A percentile compares a stretch with the other conserved stretches of the same genome.
These are phyloP conservation scores for Lucifuga dentata DNA, from an alignment of 2,113 vertebrate genomes.

Conservation along the genomic window DNA sequence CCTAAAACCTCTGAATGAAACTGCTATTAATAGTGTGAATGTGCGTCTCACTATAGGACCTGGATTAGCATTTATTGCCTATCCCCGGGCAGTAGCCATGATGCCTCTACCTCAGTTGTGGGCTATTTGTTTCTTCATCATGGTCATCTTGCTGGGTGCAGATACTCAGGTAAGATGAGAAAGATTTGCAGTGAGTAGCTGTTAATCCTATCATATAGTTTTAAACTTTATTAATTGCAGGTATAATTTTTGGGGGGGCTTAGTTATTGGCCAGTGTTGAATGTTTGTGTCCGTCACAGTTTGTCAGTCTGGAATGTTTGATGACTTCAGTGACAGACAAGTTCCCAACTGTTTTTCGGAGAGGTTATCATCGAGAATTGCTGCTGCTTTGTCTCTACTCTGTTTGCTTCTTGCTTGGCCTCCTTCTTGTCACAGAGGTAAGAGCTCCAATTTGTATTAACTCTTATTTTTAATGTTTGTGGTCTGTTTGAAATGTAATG, in stretches of 20 bases:
- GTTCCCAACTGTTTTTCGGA: slow-evolving; percentile 86
- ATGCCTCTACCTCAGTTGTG: slow-evolving; percentile 81
- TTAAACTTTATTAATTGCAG: neutral
- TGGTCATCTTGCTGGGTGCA: slow-evolving; percentile 92
- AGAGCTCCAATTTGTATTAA: slow-evolving; percentile 26
- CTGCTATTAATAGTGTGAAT: slow-evolving; percentile 3
- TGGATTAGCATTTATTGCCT: slow-evolving; percentile 80
- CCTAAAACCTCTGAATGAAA: neutral
- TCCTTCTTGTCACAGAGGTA: slow-evolving; percentile 91
- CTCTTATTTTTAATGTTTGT: neutral
- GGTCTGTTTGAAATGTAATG: neutral
- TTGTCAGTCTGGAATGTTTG: slow-evolving; percentile 92
- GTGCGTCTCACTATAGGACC: slow-evolving; percentile 65
- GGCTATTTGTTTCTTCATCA: slow-evolving; percentile 83
- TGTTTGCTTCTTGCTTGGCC: slow-evolving; percentile 87
- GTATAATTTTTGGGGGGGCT: neutral
- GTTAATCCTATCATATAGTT: neutral
- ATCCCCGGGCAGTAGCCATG: slow-evolving; percentile 80
- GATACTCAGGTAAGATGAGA: slow-evolving; percentile 77
- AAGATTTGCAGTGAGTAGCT: neutral
- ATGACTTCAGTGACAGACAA: slow-evolving; percentile 90
- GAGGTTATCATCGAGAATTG: slow-evolving; percentile 85
- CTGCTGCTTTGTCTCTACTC: slow-evolving; percentile 86
- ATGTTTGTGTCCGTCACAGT: slow-evolving; percentile 75
- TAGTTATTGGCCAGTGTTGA: neutral